Evolutionary conservation across 2,797 vertebrate genomes (phyloP).

Genomic region (Pogoniulus pusillus): DNA sequence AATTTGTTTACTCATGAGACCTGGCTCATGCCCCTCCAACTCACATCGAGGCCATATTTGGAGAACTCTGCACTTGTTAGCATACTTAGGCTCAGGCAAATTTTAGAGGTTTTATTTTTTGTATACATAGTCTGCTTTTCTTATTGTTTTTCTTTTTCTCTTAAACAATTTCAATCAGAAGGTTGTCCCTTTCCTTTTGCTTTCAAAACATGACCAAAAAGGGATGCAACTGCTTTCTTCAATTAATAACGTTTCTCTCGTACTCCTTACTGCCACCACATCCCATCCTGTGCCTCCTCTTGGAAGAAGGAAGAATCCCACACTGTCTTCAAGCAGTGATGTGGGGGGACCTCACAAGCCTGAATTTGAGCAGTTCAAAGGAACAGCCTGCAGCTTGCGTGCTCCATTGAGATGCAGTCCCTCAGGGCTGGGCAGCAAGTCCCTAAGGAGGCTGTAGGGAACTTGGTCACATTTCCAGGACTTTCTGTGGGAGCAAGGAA

Average conservation of each 20-base stretch:
- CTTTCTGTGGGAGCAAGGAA: not conserved
- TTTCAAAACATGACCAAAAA: conserved; percentile 65
- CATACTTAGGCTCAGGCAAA: conserved; percentile 65
- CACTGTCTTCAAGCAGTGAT: not conserved
- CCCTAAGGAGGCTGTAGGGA: not conserved
- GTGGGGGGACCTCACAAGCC: not conserved
- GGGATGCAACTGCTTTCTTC: conserved; percentile 42
- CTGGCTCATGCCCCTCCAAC: conserved; percentile 56
- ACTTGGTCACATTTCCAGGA: not conserved
- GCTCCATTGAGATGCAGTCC: not conserved
- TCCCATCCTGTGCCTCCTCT: not conserved
- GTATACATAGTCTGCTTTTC: conserved; percentile 11
- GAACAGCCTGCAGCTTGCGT: not conserved
- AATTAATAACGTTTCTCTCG: not conserved
- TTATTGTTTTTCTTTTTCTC: conserved; percentile 41
- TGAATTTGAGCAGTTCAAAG: not conserved
- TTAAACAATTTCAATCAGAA: conserved; percentile 63
- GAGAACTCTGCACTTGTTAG: conserved; percentile 63
- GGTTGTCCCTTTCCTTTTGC: not conserved
- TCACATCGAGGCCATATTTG: conserved; percentile 71
- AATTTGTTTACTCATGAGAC: conserved; percentile 74
- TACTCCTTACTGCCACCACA: not conserved
- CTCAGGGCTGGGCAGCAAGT: accelerated
- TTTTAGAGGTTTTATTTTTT: conserved; percentile 2
- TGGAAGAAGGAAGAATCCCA: not conserved